phyloP scores from a whole-genome alignment of 2,113 vertebrate genomes.

The Tachuris rubrigastra region DNA sequence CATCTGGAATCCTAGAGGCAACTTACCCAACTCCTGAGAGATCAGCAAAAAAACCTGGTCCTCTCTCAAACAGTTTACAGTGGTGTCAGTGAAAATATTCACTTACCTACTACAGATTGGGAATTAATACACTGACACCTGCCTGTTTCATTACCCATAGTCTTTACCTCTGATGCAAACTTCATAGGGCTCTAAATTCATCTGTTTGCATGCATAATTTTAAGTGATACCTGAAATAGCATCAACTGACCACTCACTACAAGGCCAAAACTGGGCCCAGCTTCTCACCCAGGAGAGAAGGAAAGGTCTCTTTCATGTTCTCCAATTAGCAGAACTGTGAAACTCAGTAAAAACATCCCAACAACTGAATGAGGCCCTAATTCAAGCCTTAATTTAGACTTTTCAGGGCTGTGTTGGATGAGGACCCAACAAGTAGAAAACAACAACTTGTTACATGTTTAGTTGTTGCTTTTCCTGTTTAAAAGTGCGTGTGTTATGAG shows the following conservation, averaged over 20 bases:
- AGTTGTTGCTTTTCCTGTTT: not conserved
- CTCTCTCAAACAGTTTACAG: not conserved
- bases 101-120: not conserved
- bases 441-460: not conserved
- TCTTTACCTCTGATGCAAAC: not conserved
- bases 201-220: rapidly evolving
- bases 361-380: not conserved
- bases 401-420: not conserved
- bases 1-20: not conserved
- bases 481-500: not conserved
- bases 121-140: not conserved
- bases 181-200: not conserved
- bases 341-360: not conserved
- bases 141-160: not conserved
- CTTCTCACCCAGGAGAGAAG: not conserved
- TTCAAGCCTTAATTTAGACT: not conserved
- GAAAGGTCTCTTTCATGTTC: not conserved
- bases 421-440: not conserved
- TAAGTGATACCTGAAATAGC: not conserved
- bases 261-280: not conserved
- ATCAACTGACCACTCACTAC: not conserved
- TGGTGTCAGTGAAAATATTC: not conserved
- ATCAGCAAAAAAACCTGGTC: not conserved
- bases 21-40: not conserved
- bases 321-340: not conserved